phyloP scores from a whole-genome alignment of 2,888 invertebrate genomes.

The Tolmerus cingulatus region DNA sequence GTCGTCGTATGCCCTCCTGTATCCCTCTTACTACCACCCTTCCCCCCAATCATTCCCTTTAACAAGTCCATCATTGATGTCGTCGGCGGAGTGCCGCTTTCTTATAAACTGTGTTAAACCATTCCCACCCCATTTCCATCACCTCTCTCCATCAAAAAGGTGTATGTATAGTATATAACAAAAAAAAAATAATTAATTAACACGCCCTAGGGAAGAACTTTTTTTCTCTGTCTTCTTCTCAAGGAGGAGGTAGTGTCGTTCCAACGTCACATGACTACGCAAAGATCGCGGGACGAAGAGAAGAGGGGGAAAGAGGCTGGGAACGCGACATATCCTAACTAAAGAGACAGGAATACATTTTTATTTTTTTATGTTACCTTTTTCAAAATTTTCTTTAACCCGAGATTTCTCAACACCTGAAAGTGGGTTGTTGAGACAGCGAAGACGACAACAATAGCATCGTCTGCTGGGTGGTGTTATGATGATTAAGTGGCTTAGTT shows the following conservation, averaged over 20 bases:
- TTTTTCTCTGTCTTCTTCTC: neutral
- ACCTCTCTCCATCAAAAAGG: neutral
- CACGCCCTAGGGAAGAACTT: neutral
- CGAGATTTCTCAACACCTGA: conserved; percentile 1
- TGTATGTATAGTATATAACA: too few relatives aligned
- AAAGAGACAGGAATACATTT: conserved; percentile 12
- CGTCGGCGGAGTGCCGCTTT: neutral
- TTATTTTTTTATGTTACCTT: neutral
- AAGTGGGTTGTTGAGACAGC: conserved; percentile 39
- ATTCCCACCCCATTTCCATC: neutral
- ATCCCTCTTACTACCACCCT: neutral
- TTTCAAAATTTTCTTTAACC: neutral
- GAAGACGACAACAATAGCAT: neutral
- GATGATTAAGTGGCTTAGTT: conserved; percentile 17
- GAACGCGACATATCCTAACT: neutral
- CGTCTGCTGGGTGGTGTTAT: neutral
- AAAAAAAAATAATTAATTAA: neutral
- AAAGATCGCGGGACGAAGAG: neutral
- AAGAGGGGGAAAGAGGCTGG: too few relatives aligned
- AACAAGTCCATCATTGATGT: neutral
- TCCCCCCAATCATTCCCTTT: too few relatives aligned
- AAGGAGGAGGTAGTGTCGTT: neutral
- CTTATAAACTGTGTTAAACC: neutral
- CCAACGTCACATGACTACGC: neutral
- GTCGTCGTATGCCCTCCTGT: neutral